Conservation (phyloP, 2,888 invertebrate genomes). For the Drosophila flavopinicola region DNA sequence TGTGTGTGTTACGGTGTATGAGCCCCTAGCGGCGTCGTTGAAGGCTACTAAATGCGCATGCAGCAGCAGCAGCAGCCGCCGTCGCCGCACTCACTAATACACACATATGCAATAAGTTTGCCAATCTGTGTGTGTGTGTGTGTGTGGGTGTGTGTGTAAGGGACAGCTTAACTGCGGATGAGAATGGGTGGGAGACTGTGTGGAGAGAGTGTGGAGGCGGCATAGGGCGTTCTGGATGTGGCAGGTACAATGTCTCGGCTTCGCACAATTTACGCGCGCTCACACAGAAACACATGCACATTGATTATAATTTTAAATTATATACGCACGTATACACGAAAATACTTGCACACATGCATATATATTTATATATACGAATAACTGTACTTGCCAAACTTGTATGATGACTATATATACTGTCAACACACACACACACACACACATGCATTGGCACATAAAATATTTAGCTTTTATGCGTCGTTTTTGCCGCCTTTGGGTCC, state of each 20-base stretch:
- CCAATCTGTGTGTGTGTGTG: constrained; percentile 43
- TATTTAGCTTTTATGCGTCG: constrained; percentile 73
- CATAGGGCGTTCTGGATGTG: constrained; percentile 6
- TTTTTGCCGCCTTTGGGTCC: constrained; percentile 58
- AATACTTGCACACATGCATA: constrained; percentile 24
- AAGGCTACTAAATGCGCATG: constrained; percentile 80
- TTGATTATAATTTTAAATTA: constrained; percentile 83
- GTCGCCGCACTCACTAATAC: constrained; percentile 54
- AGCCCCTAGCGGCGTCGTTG: constrained; percentile 68
- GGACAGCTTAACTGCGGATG: constrained; percentile 60
- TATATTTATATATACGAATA: constrained; percentile 36
- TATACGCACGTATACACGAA: constrained; percentile 49
- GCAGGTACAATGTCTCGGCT: constrained; percentile 71
- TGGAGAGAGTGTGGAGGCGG: constrained; percentile 2
- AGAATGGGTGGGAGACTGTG: background rate
- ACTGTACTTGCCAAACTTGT: constrained; percentile 71
- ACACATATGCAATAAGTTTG: constrained; percentile 65
- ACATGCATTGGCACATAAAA: constrained; percentile 51
- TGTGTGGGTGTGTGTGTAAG: constrained; percentile 39
- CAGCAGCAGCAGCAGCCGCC: constrained; percentile 55
- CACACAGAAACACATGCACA: constrained; percentile 54
- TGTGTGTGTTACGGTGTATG: constrained; percentile 30
- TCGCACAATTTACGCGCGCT: constrained; percentile 76
- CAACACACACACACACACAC: constrained; percentile 37
- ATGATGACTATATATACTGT: constrained; percentile 52